These are phyloP conservation scores for Geotrupes spiniger DNA, from an alignment of 2,888 invertebrate genomes.

Conservation along the genomic window DNA sequence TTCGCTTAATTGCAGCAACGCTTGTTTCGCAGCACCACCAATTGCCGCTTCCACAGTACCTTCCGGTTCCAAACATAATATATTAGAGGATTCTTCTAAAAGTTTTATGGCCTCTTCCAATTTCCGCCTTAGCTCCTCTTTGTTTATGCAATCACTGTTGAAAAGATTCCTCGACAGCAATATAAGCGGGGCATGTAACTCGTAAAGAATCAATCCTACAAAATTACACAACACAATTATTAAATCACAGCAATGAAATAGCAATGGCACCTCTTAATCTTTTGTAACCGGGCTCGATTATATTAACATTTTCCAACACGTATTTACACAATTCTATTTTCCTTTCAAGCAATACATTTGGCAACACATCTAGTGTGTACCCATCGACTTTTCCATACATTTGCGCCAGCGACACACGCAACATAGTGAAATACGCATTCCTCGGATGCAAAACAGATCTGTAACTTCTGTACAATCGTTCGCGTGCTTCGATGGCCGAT, in stretches of 20 bases:
- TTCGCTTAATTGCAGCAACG: slow-evolving; percentile 44
- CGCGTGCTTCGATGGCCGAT: slow-evolving; percentile 62
- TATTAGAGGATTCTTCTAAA: slow-evolving; percentile 63
- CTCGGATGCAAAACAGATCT: slow-evolving; percentile 67
- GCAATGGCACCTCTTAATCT: slow-evolving; percentile 64
- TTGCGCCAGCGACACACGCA: slow-evolving; percentile 70
- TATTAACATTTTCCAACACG: slow-evolving; percentile 65
- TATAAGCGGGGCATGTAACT: slow-evolving; percentile 75
- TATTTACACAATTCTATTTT: slow-evolving; percentile 72
- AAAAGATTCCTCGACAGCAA: slow-evolving; percentile 66
- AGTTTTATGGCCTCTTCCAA: slow-evolving; percentile 63
- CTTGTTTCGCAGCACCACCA: slow-evolving; percentile 58
- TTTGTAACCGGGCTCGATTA: slow-evolving; percentile 74
- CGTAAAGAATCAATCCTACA: slow-evolving; percentile 73
- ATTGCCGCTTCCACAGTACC: slow-evolving; percentile 65
- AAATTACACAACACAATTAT: slow-evolving; percentile 3
- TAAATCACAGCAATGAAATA: no score
- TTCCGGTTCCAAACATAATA: slow-evolving; percentile 66
- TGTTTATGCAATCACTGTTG: slow-evolving; percentile 57
- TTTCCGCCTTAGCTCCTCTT: slow-evolving; percentile 59
- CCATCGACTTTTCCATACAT: slow-evolving; percentile 75
- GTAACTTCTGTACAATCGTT: slow-evolving; percentile 49
- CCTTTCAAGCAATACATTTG: slow-evolving; percentile 69
- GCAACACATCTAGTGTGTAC: slow-evolving; percentile 68
- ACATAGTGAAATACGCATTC: slow-evolving; percentile 66